These are phyloP conservation scores for Rhynchophorus ferrugineus DNA, from an alignment of 1,140 invertebrate species.

Conservation along the genomic window DNA sequence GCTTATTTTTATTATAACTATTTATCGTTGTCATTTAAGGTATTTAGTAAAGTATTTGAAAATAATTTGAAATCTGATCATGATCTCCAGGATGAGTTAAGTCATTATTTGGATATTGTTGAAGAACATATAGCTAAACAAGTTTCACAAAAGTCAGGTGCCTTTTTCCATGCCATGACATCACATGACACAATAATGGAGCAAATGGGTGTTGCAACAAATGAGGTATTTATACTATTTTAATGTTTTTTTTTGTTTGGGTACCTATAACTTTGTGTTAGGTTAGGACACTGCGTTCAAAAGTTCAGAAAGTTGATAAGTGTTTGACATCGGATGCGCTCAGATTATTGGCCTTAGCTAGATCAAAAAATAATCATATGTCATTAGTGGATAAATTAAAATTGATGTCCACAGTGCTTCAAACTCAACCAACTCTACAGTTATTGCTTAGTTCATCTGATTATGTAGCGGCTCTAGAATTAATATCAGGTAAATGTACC, in stretches of 20 bases:
- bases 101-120: slow-evolving; percentile 89
- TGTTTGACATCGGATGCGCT: slow-evolving; percentile 74
- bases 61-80: slow-evolving; percentile 42
- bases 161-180: slow-evolving; percentile 95
- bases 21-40: neutral
- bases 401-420: slow-evolving; percentile 90
- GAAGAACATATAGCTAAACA: slow-evolving; percentile 94
- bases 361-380: slow-evolving; percentile 54
- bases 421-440: slow-evolving; percentile 97
- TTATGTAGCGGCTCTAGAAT: slow-evolving; percentile 94
- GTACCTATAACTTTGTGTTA: neutral
- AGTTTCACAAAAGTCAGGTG: slow-evolving; percentile 91
- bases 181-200: slow-evolving; percentile 91
- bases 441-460: slow-evolving; percentile 89
- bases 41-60: slow-evolving; percentile 27
- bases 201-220: slow-evolving; percentile 75
- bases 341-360: slow-evolving; percentile 62
- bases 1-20: neutral
- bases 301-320: slow-evolving; percentile 65
- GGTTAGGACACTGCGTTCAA: slow-evolving; percentile 42
- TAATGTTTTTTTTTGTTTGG: neutral
- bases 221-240: slow-evolving; percentile 57
- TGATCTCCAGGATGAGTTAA: slow-evolving; percentile 61
- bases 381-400: slow-evolving; percentile 70
- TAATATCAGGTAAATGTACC: slow-evolving; percentile 67